A percentile compares a stretch with the other conserved stretches of the same genome.
phyloP scores from a whole-genome alignment of 2,888 invertebrate genomes.

The Tupiocoris notatus region DNA sequence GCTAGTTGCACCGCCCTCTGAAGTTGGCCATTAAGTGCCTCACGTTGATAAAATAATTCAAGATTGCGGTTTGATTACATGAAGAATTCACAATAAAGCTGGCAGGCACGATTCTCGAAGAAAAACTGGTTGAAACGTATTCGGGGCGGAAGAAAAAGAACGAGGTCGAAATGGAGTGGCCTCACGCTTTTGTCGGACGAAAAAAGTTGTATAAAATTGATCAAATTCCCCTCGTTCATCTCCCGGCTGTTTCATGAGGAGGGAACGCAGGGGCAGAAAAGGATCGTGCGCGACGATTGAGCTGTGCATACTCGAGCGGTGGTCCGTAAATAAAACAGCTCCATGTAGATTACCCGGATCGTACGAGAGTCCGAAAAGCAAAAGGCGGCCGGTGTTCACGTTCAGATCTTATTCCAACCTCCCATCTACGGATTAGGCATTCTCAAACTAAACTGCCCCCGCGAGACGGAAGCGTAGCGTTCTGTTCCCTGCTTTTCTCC shows the following conservation, averaged over 20 bases:
- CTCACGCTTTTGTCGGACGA: slow-evolving; percentile 3
- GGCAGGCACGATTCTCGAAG: neutral
- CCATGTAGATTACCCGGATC: slow-evolving; percentile 27
- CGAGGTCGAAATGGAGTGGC: slow-evolving; percentile 1
- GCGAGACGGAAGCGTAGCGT: neutral
- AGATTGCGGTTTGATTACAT: slow-evolving; percentile 32
- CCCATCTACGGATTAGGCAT: neutral
- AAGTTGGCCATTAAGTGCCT: no score
- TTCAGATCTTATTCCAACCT: neutral
- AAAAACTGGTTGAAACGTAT: neutral
- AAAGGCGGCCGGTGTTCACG: neutral
- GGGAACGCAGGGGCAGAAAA: neutral
- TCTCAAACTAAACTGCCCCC: neutral
- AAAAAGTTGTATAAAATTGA: slow-evolving; percentile 38
- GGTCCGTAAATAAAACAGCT: slow-evolving; percentile 31
- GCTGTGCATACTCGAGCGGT: slow-evolving; percentile 24
- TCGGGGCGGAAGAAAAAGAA: neutral
- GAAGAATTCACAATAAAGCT: slow-evolving; percentile 5
- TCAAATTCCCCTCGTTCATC: slow-evolving; percentile 40
- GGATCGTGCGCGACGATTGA: slow-evolving; percentile 25
- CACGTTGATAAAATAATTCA: slow-evolving; percentile 14
- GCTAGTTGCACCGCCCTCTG: no score
- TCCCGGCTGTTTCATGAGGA: slow-evolving; percentile 4
- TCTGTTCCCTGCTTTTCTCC: neutral
- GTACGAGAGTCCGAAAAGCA: neutral